These are phyloP conservation scores for Columba guinea DNA, from an alignment of 2,797 vertebrate species.

Conservation along the genomic window DNA sequence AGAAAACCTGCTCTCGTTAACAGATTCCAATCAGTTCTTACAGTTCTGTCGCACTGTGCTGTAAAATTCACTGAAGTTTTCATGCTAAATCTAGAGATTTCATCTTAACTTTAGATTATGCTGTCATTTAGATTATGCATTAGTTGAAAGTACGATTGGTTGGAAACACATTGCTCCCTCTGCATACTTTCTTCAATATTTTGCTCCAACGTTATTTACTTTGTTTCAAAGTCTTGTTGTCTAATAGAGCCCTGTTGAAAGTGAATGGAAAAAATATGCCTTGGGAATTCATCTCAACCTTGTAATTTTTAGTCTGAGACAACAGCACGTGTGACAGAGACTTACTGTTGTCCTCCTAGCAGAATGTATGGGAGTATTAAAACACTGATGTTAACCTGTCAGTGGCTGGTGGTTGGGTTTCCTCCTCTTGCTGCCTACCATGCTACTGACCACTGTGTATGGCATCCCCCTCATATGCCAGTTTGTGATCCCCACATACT, in stretches of 20 bases:
- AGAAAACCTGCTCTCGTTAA: not conserved
- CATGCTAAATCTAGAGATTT: not conserved
- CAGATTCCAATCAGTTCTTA: not conserved
- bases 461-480: not conserved
- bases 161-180: not conserved
- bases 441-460: rapidly evolving
- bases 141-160: not conserved
- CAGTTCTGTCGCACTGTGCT: not conserved
- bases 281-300: not conserved
- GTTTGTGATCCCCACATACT: rapidly evolving
- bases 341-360: not conserved
- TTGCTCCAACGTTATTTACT: not conserved
- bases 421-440: not conserved
- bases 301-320: not conserved
- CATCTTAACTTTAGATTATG: not conserved
- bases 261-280: not conserved
- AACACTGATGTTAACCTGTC: not conserved
- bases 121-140: not conserved
- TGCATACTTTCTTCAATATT: not conserved
- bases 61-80: not conserved
- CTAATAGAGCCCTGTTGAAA: not conserved
- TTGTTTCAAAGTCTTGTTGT: not conserved
- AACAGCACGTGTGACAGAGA: not conserved
- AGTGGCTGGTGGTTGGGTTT: not conserved
- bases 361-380: not conserved